These are phyloP conservation scores for Ceryle rudis DNA, from an alignment of 2,797 vertebrate species.

Conservation along the genomic window DNA sequence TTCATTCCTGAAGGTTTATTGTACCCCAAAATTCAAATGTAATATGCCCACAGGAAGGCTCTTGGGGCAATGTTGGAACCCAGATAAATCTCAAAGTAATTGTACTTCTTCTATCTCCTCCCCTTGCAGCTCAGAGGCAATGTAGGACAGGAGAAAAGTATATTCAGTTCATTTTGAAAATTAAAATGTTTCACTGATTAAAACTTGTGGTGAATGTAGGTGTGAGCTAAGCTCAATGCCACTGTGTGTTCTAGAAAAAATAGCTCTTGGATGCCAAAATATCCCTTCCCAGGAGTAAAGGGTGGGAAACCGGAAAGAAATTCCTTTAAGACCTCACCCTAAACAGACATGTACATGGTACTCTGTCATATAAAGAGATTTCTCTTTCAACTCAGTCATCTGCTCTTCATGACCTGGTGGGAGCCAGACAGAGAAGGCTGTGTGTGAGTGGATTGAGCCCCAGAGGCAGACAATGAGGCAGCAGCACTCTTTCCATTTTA, in stretches of 20 bases:
- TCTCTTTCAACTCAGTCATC: background rate
- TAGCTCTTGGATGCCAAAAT: background rate
- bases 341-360: background rate
- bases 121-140: background rate
- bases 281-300: background rate
- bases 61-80: rapidly evolving
- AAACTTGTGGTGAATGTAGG: background rate
- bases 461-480: background rate
- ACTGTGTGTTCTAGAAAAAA: background rate
- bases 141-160: background rate
- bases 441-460: background rate
- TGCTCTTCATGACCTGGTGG: background rate
- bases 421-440: rapidly evolving
- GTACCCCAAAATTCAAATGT: background rate
- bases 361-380: background rate
- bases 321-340: background rate
- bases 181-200: background rate
- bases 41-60: background rate
- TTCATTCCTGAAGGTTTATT: background rate
- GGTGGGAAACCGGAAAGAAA: background rate
- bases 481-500: background rate
- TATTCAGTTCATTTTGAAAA: background rate
- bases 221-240: background rate
- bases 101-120: background rate
- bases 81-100: background rate